Evolutionary conservation across 2,797 vertebrate genomes (phyloP).

Genomic region (Tauraco hartlaubi): DNA sequence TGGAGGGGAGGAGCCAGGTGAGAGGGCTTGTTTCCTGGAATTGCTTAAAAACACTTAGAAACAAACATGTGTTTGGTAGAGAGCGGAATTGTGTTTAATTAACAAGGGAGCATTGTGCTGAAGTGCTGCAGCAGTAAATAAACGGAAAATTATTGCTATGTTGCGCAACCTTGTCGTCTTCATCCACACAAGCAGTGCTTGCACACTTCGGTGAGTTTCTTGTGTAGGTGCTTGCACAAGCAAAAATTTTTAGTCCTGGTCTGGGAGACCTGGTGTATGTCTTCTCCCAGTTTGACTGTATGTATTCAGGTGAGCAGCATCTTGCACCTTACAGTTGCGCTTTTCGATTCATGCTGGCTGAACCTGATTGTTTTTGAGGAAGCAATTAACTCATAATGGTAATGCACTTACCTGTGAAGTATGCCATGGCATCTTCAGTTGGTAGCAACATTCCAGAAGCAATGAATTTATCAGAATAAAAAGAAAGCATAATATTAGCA

Average conservation of each 20-base stretch:
- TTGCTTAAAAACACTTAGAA: neutral
- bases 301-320: neutral
- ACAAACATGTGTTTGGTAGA: neutral
- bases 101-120: neutral
- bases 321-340: neutral
- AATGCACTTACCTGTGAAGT: neutral
- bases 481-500: neutral
- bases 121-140: neutral
- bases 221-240: neutral
- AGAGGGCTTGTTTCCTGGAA: slow-evolving; percentile 27
- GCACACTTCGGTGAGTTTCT: neutral
- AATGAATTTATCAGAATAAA: neutral
- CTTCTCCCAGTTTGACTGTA: neutral
- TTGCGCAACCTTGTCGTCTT: neutral
- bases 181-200: neutral
- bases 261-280: neutral
- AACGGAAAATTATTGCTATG: neutral
- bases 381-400: neutral
- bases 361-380: neutral
- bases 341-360: neutral
- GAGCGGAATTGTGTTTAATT: neutral
- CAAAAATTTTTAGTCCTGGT: neutral
- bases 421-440: neutral
- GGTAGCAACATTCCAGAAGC: neutral
- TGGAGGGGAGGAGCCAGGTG: neutral